These are phyloP conservation scores for Intoshia linei DNA, from an alignment of 1,140 invertebrate genomes.

Conservation along the genomic window DNA sequence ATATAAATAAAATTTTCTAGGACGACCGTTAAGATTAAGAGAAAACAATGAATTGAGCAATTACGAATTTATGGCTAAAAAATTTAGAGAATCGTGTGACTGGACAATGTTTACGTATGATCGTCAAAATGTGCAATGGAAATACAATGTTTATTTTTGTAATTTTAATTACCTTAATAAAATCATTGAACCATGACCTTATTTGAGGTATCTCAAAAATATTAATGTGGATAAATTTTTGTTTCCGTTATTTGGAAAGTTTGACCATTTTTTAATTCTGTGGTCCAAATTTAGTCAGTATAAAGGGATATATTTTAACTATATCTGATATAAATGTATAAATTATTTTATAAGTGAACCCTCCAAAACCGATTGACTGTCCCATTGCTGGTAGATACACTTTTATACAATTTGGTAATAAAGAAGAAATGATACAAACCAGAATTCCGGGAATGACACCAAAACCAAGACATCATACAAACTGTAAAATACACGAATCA, in stretches of 20 bases:
- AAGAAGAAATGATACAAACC: constrained; percentile 37
- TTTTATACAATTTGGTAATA: constrained; percentile 58
- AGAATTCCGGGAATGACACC: constrained; percentile 69
- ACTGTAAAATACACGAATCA: constrained; percentile 64
- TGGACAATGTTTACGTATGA: constrained; percentile 20
- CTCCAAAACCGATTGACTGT: constrained; percentile 60
- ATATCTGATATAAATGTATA: no score
- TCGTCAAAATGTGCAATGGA: constrained; percentile 16
- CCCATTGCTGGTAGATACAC: constrained; percentile 76
- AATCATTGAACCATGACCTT: not conserved
- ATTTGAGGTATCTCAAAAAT: not conserved
- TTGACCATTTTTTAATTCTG: no score
- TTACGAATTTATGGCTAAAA: constrained; percentile 11
- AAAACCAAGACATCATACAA: constrained; percentile 54
- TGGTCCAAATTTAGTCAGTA: no score
- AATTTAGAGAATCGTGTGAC: constrained; percentile 18
- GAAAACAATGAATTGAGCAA: constrained; percentile 9
- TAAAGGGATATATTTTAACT: no score
- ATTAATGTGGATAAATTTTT: not conserved
- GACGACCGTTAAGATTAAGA: no score
- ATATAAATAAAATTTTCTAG: no score
- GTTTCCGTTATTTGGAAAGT: no score
- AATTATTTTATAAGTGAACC: constrained; percentile 31
- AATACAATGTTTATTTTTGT: constrained; percentile 20
- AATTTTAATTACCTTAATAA: constrained; percentile 7